Base-by-base conservation (phyloP, 2,113 vertebrate species). In the Dicrurus megarhynchus region DNA sequence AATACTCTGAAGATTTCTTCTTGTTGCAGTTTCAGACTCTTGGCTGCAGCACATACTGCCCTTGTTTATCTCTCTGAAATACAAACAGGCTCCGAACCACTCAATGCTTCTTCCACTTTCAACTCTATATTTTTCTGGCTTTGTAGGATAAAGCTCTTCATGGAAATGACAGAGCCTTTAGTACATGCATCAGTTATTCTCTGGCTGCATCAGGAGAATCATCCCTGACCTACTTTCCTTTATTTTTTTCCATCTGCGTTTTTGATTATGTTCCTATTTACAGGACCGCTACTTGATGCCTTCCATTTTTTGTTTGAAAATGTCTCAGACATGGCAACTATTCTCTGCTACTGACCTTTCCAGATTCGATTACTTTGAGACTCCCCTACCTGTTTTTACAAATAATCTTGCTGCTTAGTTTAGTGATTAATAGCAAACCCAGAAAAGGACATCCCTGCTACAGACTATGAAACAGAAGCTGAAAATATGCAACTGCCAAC, bases 231-330 rank as follows among this genome's bases (percentile, higher is more conserved):
- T 89, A 91, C 49, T 85, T 95, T 84, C 23, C 18, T 10, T 30
- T 82, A 22, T 61, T 91, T 86, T 89, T 92, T 87, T 78, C 67
- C 65, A 93, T 84, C 78, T 95, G 28, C 30, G 79, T 28, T 91
- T 87, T 82, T 96, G 82, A 91, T 84, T 94, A 69, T 57, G 18
- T 56, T 94, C 77, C 41, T 76, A 41, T 89, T 84, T 92, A 60
- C 44, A 84, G 44, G 49, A 37, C 28, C 80, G 60, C 60, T 19
- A 90, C 80, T 89, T 70, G n/a, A 63, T 64, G n/a, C 3, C n/a
- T 79, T 91, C 55, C 55, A 47, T 82, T 85, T 87, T 46, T 44
- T 89, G 9, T 70, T 93, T 69, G 53, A 76, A 94, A 95, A 80
- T 30, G 3, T 28, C 50, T 85, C 27, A 20, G 32, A 27, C 32